These are phyloP conservation scores for Peribatodes rhomboidaria DNA, from an alignment of 2,888 invertebrate species.

Conservation along the genomic window DNA sequence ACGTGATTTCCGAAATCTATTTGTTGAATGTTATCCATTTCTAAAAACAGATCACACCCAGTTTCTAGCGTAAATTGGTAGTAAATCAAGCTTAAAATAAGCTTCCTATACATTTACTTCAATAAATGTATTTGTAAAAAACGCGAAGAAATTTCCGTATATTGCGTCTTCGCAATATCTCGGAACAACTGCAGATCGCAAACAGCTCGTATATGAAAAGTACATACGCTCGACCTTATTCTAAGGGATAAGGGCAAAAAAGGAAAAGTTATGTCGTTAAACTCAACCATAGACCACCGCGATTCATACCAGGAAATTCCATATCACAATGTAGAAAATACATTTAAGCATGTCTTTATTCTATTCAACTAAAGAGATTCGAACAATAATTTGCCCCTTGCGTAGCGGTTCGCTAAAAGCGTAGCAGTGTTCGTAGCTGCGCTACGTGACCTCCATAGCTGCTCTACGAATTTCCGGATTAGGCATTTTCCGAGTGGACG, in stretches of 20 bases:
- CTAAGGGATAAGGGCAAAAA: constrained; percentile 6
- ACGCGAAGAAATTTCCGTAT: background rate
- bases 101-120: too few species aligned
- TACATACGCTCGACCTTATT: constrained; percentile 5
- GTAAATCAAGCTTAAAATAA: too few species aligned
- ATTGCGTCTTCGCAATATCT: background rate
- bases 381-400: constrained; percentile 37
- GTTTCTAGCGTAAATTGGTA: too few species aligned
- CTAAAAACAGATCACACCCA: too few species aligned
- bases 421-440: constrained; percentile 46
- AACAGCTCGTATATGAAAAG: constrained; percentile 1
- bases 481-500: constrained; percentile 27
- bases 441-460: constrained; percentile 49
- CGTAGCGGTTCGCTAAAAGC: constrained; percentile 46
- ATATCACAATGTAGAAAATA: constrained; percentile 10
- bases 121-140: too few species aligned
- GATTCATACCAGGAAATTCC: constrained; percentile 8
- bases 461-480: constrained; percentile 44
- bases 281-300: background rate
- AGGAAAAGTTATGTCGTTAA: constrained; percentile 12
- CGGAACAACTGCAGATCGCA: constrained; percentile 7
- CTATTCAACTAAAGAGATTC: constrained; percentile 29
- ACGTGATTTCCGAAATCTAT: too few species aligned
- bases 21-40: too few species aligned
- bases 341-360: constrained; percentile 9